phyloP scores from a whole-genome alignment of 2,888 invertebrate species.

The Melinaea menophilus region DNA sequence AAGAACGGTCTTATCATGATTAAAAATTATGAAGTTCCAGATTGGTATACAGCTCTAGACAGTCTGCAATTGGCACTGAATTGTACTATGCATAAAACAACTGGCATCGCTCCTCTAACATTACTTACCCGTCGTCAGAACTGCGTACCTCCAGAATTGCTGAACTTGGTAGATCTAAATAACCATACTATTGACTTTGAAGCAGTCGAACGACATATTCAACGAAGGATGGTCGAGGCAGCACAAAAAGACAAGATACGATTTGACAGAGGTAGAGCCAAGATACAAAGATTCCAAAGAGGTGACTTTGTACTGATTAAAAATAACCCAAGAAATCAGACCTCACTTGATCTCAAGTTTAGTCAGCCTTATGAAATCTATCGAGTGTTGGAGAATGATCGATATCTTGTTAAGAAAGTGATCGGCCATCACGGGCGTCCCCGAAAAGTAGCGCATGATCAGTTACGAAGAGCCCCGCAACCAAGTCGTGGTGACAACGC shows the following conservation, averaged over 20 bases:
- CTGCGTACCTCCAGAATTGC: conserved; percentile 28
- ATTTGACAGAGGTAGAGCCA: background rate
- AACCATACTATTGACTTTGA: background rate
- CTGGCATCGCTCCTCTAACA: conserved; percentile 28
- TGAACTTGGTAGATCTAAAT: conserved; percentile 2
- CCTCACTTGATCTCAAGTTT: too few species aligned
- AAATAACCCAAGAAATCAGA: too few species aligned
- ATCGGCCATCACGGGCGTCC: too few species aligned
- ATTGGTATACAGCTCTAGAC: conserved; percentile 32
- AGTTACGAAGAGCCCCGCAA: too few species aligned
- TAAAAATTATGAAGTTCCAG: conserved; percentile 30
- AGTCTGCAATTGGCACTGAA: conserved; percentile 33
- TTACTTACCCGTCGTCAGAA: conserved; percentile 24
- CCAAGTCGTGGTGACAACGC: too few species aligned
- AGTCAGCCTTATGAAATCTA: too few species aligned
- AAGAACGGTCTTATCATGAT: conserved; percentile 31
- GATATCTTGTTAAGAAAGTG: too few species aligned
- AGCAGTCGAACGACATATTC: background rate
- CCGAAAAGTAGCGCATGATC: too few species aligned
- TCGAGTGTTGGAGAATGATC: too few species aligned
- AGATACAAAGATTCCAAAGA: background rate
- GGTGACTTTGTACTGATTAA: background rate
- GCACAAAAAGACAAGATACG: background rate
- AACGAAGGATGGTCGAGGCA: background rate
- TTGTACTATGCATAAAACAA: conserved; percentile 29